Evolutionary conservation across 1,140 invertebrate species (phyloP).

Genomic region (Rhagoletis pomonella): DNA sequence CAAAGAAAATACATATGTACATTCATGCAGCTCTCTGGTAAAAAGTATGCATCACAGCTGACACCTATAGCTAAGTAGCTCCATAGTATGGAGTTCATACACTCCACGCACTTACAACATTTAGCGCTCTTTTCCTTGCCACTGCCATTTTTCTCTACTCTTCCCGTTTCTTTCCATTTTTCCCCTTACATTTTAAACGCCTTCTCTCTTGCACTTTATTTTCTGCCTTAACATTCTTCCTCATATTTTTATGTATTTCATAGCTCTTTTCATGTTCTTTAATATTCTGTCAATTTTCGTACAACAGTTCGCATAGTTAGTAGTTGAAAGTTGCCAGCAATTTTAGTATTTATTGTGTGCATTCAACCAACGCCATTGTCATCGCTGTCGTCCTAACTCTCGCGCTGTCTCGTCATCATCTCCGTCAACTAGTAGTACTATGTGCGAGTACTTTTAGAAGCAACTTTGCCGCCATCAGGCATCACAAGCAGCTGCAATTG

Average conservation of each 20-base stretch:
- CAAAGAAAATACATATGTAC: too few species aligned
- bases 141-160: background rate
- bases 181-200: background rate
- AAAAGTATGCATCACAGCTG: too few species aligned
- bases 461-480: constrained; percentile 11
- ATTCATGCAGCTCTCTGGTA: too few species aligned
- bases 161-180: background rate
- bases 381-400: background rate
- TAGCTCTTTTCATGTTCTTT: constrained; percentile 32
- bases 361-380: constrained; percentile 5
- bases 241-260: constrained; percentile 27
- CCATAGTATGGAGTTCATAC: too few species aligned
- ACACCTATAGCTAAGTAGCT: too few species aligned
- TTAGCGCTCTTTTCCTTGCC: too few species aligned
- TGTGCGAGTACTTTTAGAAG: too few species aligned
- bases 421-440: background rate
- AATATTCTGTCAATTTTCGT: constrained; percentile 42
- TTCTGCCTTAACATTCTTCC: background rate
- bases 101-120: too few species aligned
- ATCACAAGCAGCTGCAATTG: background rate
- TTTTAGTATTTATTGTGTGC: constrained; percentile 7
- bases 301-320: constrained; percentile 15
- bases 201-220: background rate
- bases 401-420: constrained; percentile 25
- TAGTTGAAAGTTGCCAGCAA: constrained; percentile 6